Base-by-base conservation (phyloP, 30 jellyfish, hydroid and myxozoan genomes). In the Aurelia coerulea region DNA sequence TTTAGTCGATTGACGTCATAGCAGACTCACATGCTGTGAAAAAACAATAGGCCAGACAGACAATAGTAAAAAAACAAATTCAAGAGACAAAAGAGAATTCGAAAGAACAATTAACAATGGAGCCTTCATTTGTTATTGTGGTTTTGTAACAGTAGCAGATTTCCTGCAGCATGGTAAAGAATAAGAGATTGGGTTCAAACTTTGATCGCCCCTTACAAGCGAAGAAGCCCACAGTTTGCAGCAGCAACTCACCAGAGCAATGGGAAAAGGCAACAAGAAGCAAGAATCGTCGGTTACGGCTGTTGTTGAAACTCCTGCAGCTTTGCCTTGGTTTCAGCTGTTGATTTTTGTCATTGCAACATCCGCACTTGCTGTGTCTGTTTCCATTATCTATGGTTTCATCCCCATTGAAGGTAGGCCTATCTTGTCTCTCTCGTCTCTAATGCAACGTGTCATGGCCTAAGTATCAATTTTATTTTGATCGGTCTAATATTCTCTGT, bases 331-430 rank as follows among this genome's bases (percentile, higher is more conserved):
- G 46, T 88, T 88, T 49, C 96, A 88, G 85, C 18, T 88, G n/a
- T 17, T 88, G 32, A 50, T 88, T 42, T 88, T 88, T 62, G 68
- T 88, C 54, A 33, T 88, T 15, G 96, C 96, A 10, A 77, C 96
- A 51, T 33, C 77, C 23, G 83, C 96, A 17, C 78, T 88, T 62
- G 96, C 96, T 15, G 69, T 88, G 64, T 46, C 39, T 49, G 75
- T 88, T 34, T 88, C 96, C 6, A 72, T 88, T 17, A 79, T 88
- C 52, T 88, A 88, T 71, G 96, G 96, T 15, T 65, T 75, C 5
- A 79, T 88, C 5, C 96, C 96, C 42, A 29, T 88, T 51, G 86
- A 78, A 88, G 96, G 96, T 88, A 54, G 66, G 77, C 29, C 39
- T 31, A 5, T 34, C 23, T 14, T 32, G 78, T 39, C 35, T 62